Evolutionary conservation across 2,888 invertebrate genomes (phyloP).

Genomic region (Punctoribates punctum): DNA sequence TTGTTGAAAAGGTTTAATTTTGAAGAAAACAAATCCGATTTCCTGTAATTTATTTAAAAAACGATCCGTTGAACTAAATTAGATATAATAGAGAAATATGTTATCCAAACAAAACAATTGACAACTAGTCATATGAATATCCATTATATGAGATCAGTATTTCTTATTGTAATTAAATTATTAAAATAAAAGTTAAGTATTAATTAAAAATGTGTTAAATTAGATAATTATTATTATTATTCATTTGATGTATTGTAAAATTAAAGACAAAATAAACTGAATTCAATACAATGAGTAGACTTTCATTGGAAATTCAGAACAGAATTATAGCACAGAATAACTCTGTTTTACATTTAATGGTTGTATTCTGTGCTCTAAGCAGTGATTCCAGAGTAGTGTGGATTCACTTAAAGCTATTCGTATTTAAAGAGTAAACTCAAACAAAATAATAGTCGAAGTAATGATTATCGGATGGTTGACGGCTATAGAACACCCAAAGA

Average conservation of each 20-base stretch:
- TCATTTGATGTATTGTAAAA: neutral
- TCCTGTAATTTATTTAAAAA: too few relatives aligned
- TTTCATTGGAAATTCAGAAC: neutral
- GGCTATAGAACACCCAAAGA: conserved; percentile 1
- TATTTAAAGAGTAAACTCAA: conserved; percentile 34
- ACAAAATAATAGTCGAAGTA: conserved; percentile 28
- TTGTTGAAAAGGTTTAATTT: too few relatives aligned
- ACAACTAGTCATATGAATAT: too few relatives aligned
- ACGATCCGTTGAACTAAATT: too few relatives aligned
- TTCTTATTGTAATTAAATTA: too few relatives aligned
- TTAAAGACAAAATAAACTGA: neutral
- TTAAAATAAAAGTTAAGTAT: conserved; percentile 2
- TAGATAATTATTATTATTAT: neutral
- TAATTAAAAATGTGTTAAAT: neutral
- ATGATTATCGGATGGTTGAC: conserved; percentile 31
- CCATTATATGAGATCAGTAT: too few relatives aligned
- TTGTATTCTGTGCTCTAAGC: neutral
- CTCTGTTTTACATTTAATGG: neutral
- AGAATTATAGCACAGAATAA: neutral
- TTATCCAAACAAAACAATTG: neutral
- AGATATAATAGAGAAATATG: neutral
- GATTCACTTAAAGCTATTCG: conserved; percentile 22
- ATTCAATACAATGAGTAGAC: neutral
- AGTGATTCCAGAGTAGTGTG: neutral
- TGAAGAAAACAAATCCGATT: too few relatives aligned